phyloP scores from a whole-genome alignment of 2,797 vertebrate genomes.

The Bucorvus abyssinicus region DNA sequence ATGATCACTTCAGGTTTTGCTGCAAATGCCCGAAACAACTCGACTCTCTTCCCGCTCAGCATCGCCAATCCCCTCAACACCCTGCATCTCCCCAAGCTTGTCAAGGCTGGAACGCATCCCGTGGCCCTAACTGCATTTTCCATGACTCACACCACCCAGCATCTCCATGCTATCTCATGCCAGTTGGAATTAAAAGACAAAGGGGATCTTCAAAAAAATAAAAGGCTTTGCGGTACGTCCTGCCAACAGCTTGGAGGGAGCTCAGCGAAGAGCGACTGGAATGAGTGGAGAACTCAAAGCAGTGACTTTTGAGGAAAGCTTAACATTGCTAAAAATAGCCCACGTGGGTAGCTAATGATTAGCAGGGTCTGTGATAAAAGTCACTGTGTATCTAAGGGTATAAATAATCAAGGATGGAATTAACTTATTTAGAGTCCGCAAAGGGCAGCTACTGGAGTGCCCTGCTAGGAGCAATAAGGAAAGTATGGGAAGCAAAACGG shows the following conservation, averaged over 20 bases:
- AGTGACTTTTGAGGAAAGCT: conserved; percentile 50
- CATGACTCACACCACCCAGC: not conserved
- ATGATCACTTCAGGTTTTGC: not conserved
- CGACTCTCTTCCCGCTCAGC: not conserved
- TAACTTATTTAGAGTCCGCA: not conserved
- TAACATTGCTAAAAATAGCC: conserved; percentile 31
- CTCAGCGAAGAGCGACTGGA: not conserved
- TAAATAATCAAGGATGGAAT: conserved; percentile 35
- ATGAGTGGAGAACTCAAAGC: not conserved
- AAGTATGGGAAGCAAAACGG: not conserved
- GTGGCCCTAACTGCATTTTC: not conserved
- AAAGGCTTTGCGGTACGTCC: not conserved
- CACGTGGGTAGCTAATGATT: not conserved
- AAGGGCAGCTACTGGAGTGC: not conserved
- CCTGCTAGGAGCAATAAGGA: not conserved
- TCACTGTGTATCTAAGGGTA: not conserved
- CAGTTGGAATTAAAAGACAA: not conserved
- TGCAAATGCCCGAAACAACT: not conserved
- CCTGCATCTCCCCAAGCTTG: not conserved
- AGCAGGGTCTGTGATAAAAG: conserved; percentile 23
- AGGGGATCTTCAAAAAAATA: not conserved
- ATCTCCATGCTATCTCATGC: not conserved
- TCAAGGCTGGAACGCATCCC: not conserved
- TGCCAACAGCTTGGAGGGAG: not conserved
- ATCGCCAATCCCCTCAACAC: not conserved